These are phyloP conservation scores for Drosophila triauraria DNA, from an alignment of 1,140 invertebrate species.

Conservation along the genomic window DNA sequence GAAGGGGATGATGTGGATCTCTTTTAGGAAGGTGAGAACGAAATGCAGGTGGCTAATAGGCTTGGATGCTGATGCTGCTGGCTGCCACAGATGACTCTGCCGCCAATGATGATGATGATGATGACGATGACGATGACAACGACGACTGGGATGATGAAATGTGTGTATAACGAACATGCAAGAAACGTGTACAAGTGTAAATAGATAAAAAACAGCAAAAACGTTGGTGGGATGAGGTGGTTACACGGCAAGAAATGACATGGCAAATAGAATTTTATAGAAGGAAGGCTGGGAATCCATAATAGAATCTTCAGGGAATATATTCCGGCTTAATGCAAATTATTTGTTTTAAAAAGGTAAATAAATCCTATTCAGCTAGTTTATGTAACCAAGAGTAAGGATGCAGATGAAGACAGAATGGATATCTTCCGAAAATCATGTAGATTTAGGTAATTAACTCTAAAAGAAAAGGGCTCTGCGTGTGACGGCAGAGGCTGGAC, in stretches of 20 bases:
- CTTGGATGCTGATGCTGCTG: constrained; percentile 1
- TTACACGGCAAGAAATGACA: neutral
- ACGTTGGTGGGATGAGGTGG: neutral
- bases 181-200: constrained; percentile 82
- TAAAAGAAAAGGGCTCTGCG: no score
- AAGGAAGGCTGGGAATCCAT: neutral
- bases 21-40: neutral
- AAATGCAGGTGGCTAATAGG: constrained; percentile 5
- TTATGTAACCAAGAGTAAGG: neutral
- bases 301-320: neutral
- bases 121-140: constrained; percentile 18
- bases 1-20: neutral
- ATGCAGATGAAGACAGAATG: neutral
- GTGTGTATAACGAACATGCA: constrained; percentile 68
- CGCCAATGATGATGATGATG: constrained; percentile 37
- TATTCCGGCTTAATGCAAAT: neutral
- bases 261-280: neutral
- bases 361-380: neutral
- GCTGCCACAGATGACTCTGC: constrained; percentile 21
- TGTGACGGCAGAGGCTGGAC: no score
- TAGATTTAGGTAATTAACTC: no score
- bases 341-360: neutral
- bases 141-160: constrained; percentile 57
- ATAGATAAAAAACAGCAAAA: constrained; percentile 68
- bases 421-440: no score